Evolutionary conservation across 2,888 invertebrate genomes (phyloP), one percentile per base, ranked within the genome.

Genomic region (Trisateles emortualis): DNA sequence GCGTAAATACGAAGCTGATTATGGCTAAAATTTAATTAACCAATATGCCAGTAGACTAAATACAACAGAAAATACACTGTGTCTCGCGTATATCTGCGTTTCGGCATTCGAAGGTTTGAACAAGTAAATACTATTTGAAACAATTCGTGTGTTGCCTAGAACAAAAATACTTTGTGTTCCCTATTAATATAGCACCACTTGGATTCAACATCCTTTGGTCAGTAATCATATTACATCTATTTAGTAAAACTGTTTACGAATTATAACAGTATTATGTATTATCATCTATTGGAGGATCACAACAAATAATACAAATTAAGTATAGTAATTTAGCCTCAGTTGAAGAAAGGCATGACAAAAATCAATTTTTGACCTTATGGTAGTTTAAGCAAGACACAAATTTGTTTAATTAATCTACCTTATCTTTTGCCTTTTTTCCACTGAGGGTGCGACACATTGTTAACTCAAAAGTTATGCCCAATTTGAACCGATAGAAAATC

Each of bases 131-230:
- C 14, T 33, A 33, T 33, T 33, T 33, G 0, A 14, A 6, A 33
- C 33, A 33, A 33, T 33, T 33, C n/a, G 6, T 33, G 33, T 33
- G 13, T 33, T 33, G 3, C 13, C 33, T 19, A 58, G n/a, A n/a
- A 26, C 8, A 26, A 6, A 26, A 8, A 6, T 1, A 26, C 26
- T 26, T 4, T 26, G 3, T n/a, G n/a, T n/a, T 8, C 9, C 3
- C 3, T 8, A 36, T 41, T 26, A 55, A 50, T 69, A 69, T 79
- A 88, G 88, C 88, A 88, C 87, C 88, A 83, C 83, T 80, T 81
- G 79, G 81, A 85, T 86, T 76, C 13, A 0, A 17, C 10, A 49
- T 16, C 41, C 49, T 80, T 79, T 74, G 66, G 67, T 72, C 57
- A 52, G 17, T 32, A 32, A 13, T 13, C 2, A 13, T n/a, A 32